phyloP scores from a whole-genome alignment of 1,140 invertebrate genomes.

The Metaphire vulgaris region DNA sequence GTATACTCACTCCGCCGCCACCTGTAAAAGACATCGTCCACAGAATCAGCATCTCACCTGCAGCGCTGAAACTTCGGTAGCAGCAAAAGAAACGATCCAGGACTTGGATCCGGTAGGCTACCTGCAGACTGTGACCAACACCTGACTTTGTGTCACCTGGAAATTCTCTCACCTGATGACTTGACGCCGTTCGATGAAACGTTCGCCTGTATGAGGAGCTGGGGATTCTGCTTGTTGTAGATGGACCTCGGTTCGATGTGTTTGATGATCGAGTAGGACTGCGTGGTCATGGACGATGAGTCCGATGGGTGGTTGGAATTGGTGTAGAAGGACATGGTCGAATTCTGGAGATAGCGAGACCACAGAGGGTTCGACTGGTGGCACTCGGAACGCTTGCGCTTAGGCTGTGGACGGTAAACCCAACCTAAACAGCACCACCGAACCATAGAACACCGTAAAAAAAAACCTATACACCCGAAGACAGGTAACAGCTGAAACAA shows the following conservation, averaged over 20 bases:
- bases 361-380: slow-evolving; percentile 12
- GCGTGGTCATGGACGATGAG: background rate
- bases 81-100: no score
- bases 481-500: background rate
- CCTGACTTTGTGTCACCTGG: no score
- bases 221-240: background rate
- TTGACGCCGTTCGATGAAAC: no score
- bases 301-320: background rate
- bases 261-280: background rate
- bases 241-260: background rate
- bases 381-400: slow-evolving; percentile 12
- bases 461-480: background rate
- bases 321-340: slow-evolving; percentile 6
- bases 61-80: no score
- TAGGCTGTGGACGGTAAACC: slow-evolving; percentile 18
- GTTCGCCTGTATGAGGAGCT: background rate
- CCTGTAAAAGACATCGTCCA: background rate
- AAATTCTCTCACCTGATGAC: no score
- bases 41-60: no score
- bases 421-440: slow-evolving; percentile 1
- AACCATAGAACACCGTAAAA: background rate
- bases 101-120: no score
- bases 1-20: slow-evolving; percentile 1
- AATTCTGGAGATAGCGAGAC: slow-evolving; percentile 4
- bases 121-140: no score